Evolutionary conservation across 1,140 invertebrate genomes (phyloP), one percentile per base, ranked within the genome.

Genomic region (Radopholus similis): DNA sequence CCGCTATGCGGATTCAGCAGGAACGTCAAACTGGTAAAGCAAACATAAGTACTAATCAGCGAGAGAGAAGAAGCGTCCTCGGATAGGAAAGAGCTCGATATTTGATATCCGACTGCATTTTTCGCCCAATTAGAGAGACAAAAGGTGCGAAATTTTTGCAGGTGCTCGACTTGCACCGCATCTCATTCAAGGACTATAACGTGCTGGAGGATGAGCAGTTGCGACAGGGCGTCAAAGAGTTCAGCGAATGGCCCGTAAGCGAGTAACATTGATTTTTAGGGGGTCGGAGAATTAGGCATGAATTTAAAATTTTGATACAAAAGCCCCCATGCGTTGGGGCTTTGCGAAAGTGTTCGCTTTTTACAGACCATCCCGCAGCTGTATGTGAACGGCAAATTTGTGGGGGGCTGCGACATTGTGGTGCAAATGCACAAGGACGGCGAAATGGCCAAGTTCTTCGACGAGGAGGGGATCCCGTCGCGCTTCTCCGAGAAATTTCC

Each of bases 341-440:
- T n/a, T n/a, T n/a, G n/a, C n/a, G n/a, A n/a, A n/a, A n/a, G n/a
- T n/a, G n/a, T n/a, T n/a, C n/a, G n/a, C n/a, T n/a, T 4, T 0
- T 59, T 49, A 57, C 37, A 57, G 34, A 80, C 74, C 8, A 77
- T 80, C 55, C 77, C 75, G 0, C 79, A 79, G 66, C 69, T 81
- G n/a, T 81, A 82, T 51, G 78, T 83, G 1, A 81, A 81, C 26
- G 75, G 75, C 32, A 66, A 82, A 56, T 81, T 81, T 57, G 65
- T 81, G 37, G 79, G 79, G 26, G 79, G 79, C 34, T 82, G 77
- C 28, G 79, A 81, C 55, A 82, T 81, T 58, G 56, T 81, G 32
- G 38, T 81, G 38, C 64, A 78, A 40, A 81, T 83, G 76, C 68
- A 70, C 37, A 72, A 71, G 34, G 60, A 66, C 37, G 28, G 47